Percentiles rank a stretch among this genome's conserved stretches.
These are phyloP conservation scores for Muscicapa adusta DNA, from an alignment of 2,113 vertebrate genomes.

Conservation along the genomic window DNA sequence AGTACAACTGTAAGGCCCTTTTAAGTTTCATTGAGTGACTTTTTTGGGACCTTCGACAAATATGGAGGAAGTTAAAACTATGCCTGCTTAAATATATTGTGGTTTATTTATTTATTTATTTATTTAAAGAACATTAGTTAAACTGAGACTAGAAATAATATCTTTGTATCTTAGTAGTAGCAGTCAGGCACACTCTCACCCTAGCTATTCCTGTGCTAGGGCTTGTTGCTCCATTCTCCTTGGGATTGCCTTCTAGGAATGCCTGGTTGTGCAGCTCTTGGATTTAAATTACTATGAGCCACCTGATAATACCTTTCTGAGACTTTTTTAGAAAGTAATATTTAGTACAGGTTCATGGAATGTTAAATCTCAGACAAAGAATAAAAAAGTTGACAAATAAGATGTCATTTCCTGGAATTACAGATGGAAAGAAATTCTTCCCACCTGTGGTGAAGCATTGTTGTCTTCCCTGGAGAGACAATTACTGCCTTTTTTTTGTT, in stretches of 20 bases:
- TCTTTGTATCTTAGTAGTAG: not conserved
- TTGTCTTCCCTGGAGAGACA: slow-evolving; percentile 16
- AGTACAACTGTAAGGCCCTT: not conserved
- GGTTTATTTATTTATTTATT: not conserved
- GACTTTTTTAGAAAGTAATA: not conserved
- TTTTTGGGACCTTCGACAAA: not conserved
- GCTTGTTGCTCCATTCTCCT: not conserved
- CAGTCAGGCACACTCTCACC: accelerated
- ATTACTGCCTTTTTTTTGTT: not conserved
- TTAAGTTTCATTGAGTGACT: not conserved
- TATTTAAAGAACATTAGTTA: not conserved
- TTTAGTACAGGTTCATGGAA: not conserved
- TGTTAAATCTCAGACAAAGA: not conserved
- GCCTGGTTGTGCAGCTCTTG: not conserved
- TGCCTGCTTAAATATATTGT: not conserved
- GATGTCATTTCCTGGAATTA: not conserved
- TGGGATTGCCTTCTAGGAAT: not conserved
- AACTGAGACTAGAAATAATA: not conserved
- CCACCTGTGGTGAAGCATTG: not conserved
- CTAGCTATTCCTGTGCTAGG: not conserved
- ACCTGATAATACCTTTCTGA: not conserved
- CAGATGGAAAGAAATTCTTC: not conserved
- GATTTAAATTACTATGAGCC: not conserved
- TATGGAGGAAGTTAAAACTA: not conserved
- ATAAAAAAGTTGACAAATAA: not conserved